A percentile compares a stretch with the other conserved stretches of the same genome.
These are phyloP conservation scores for Lochmaea capreae DNA, from an alignment of 2,888 invertebrate genomes.

Conservation along the genomic window DNA sequence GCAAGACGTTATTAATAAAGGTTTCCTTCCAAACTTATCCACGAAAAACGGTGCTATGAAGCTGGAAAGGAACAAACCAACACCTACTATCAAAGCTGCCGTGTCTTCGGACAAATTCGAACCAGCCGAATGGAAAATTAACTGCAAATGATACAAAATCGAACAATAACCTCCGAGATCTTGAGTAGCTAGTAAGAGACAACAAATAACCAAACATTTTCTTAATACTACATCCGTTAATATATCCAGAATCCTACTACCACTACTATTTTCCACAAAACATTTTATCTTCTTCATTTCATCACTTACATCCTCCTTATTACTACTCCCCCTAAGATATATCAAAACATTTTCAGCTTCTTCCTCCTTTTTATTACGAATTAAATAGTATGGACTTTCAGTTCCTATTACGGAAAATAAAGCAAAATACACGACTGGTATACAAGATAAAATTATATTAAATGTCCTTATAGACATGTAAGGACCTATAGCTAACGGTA, in stretches of 20 bases:
- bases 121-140: slow-evolving; percentile 76
- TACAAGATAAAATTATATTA: slow-evolving; percentile 65
- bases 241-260: slow-evolving; percentile 68
- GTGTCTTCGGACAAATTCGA: slow-evolving; percentile 69
- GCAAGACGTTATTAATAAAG: slow-evolving; percentile 77
- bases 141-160: slow-evolving; percentile 79
- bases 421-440: slow-evolving; percentile 68
- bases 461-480: slow-evolving; percentile 73
- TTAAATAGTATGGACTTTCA: slow-evolving; percentile 80
- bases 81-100: slow-evolving; percentile 80
- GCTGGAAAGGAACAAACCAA: slow-evolving; percentile 79
- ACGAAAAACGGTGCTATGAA: slow-evolving; percentile 77
- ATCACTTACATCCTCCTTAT: slow-evolving; percentile 70
- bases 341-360: slow-evolving; percentile 75
- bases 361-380: slow-evolving; percentile 69
- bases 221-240: slow-evolving; percentile 75
- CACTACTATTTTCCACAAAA: slow-evolving; percentile 37
- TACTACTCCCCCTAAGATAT: slow-evolving; percentile 74
- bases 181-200: slow-evolving; percentile 70
- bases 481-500: slow-evolving; percentile 78
- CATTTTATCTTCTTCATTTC: slow-evolving; percentile 63
- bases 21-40: slow-evolving; percentile 79
- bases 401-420: slow-evolving; percentile 76
- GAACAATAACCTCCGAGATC: slow-evolving; percentile 84
- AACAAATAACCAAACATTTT: slow-evolving; percentile 78